Percentiles rank a stretch among this genome's conserved stretches.
Conservation (phyloP, 2,888 invertebrate genomes). For the Lepidochrysops patricia region DNA sequence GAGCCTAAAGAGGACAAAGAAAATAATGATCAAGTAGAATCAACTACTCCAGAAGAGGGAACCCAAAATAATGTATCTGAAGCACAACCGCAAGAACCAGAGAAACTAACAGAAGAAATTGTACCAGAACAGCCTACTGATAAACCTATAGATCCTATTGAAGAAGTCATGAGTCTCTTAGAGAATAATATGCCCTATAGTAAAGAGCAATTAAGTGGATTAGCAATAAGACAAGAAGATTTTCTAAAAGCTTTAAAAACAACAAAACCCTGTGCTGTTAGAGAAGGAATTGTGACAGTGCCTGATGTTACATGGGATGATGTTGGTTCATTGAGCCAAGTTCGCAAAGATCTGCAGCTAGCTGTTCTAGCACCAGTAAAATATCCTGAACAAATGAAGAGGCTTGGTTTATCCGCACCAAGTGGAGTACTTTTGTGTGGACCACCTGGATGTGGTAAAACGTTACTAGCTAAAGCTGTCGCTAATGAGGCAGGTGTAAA, state of each 20-base stretch:
- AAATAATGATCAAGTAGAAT: neutral
- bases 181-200: slow-evolving; percentile 79
- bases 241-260: slow-evolving; percentile 84
- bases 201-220: slow-evolving; percentile 74
- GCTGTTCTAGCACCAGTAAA: slow-evolving; percentile 94
- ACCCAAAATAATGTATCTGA: neutral
- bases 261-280: slow-evolving; percentile 93
- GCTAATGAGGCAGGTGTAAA: slow-evolving; percentile 99
- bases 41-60: neutral
- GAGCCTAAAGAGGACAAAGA: slow-evolving; percentile 21
- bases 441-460: slow-evolving; percentile 97
- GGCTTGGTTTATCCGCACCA: slow-evolving; percentile 85
- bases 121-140: slow-evolving; percentile 18
- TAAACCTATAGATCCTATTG: slow-evolving; percentile 36
- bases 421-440: slow-evolving; percentile 96
- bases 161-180: slow-evolving; percentile 78
- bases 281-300: slow-evolving; percentile 98
- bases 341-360: slow-evolving; percentile 91
- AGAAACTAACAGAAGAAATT: slow-evolving; percentile 23
- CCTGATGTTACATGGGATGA: slow-evolving; percentile 98
- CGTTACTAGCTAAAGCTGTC: slow-evolving; percentile 96
- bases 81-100: slow-evolving; percentile 28
- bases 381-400: slow-evolving; percentile 85
- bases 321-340: slow-evolving; percentile 91
- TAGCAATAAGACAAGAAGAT: slow-evolving; percentile 83